phyloP scores from a whole-genome alignment of 2,113 vertebrate genomes.

The Clupea harengus region DNA sequence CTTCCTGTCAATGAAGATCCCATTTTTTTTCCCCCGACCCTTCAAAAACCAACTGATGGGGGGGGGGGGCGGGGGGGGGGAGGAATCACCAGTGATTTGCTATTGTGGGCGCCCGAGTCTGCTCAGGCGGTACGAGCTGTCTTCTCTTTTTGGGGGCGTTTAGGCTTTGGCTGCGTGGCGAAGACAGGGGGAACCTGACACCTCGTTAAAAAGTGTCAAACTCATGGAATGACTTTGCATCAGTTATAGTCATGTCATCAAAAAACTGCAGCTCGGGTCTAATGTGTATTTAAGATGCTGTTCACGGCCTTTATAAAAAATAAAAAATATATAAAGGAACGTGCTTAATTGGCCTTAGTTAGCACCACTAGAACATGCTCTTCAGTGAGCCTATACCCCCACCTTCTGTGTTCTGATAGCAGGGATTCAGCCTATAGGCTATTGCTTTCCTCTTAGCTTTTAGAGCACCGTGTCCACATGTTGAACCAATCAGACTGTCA shows the following conservation, averaged over 20 bases:
- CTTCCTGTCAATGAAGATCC: neutral
- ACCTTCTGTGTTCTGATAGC: no score
- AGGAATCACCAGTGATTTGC: constrained; percentile 6
- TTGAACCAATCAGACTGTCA: no score
- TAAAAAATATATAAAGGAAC: no score
- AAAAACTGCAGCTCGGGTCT: neutral
- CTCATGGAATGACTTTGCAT: neutral
- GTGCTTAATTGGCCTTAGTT: no score
- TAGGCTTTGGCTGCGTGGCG: neutral
- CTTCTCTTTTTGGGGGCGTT: neutral
- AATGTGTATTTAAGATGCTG: neutral
- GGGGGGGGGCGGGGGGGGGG: no score
- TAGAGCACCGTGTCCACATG: no score
- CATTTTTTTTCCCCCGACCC: neutral
- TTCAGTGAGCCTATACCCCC: no score
- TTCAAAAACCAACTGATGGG: neutral
- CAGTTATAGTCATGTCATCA: neutral
- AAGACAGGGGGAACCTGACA: neutral
- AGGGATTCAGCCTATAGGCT: no score
- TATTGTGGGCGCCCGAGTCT: neutral
- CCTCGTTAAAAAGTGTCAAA: neutral
- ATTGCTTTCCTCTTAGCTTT: no score
- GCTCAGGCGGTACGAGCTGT: neutral
- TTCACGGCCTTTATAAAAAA: neutral
- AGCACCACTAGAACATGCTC: no score